These are phyloP conservation scores for Takifugu bimaculatus DNA, from an alignment of 2,113 vertebrate species.

Conservation along the genomic window DNA sequence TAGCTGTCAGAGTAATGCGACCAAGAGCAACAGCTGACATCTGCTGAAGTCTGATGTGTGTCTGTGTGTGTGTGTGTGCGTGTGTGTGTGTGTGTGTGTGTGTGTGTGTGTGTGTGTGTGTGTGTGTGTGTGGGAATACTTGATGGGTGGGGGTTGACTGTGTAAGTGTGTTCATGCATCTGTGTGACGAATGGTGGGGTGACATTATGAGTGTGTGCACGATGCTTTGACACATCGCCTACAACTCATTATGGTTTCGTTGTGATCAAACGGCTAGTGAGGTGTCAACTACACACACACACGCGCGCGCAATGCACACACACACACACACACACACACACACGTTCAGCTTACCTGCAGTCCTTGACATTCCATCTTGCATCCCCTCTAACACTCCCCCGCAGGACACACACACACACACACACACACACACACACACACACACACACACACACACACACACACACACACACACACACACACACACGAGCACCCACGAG, in stretches of 20 bases:
- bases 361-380: conserved; percentile 67
- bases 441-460: background rate
- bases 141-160: conserved; percentile 39
- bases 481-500: conserved; percentile 11
- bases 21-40: no score
- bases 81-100: conserved; percentile 11
- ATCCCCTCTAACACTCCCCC: conserved; percentile 59
- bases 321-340: conserved; percentile 10
- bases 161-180: conserved; percentile 21
- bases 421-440: background rate
- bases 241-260: conserved; percentile 72
- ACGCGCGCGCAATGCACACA: conserved; percentile 34
- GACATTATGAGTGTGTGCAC: conserved; percentile 59
- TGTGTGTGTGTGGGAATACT: conserved; percentile 32
- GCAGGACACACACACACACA: conserved; percentile 50
- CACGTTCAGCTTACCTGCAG: conserved; percentile 57
- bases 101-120: conserved; percentile 16
- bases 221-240: conserved; percentile 64
- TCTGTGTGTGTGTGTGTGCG: conserved; percentile 7
- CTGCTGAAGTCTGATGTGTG: background rate
- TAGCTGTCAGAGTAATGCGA: no score
- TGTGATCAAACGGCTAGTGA: conserved; percentile 66
- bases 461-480: conserved; percentile 24
- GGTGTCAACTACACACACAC: conserved; percentile 55
- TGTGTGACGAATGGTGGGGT: conserved; percentile 42